phyloP scores from a whole-genome alignment of 2,113 vertebrate species.

The Ammospiza nelsoni region DNA sequence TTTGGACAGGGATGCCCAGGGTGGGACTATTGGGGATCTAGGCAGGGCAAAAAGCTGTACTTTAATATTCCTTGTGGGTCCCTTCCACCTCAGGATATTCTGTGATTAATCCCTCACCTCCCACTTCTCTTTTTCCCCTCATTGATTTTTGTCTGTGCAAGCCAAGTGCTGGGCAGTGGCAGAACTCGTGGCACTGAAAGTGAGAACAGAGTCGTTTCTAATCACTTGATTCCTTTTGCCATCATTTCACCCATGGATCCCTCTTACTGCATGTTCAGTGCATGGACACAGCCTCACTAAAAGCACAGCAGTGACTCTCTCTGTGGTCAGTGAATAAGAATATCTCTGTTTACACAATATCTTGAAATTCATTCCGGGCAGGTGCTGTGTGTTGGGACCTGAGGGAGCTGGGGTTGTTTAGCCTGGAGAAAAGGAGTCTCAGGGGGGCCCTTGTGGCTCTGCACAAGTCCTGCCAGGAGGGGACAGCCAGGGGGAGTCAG shows the following conservation, averaged over 20 bases:
- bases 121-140: neutral
- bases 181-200: neutral
- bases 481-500: fast-evolving
- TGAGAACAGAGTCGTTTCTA: neutral
- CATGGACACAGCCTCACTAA: neutral
- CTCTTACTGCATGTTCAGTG: neutral
- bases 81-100: neutral
- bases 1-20: neutral
- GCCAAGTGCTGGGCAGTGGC: neutral
- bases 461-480: neutral
- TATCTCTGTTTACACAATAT: neutral
- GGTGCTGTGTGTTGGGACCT: neutral
- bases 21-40: fast-evolving
- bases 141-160: neutral
- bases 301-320: neutral
- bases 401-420: neutral
- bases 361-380: neutral
- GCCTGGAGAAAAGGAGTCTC: neutral
- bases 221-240: neutral
- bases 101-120: neutral
- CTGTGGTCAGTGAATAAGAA: constrained; percentile 1
- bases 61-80: neutral
- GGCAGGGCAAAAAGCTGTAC: neutral
- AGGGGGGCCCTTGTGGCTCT: neutral
- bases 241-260: neutral